phyloP scores from a whole-genome alignment of 2,113 vertebrate species.

The Syngnathoides biaculeatus region DNA sequence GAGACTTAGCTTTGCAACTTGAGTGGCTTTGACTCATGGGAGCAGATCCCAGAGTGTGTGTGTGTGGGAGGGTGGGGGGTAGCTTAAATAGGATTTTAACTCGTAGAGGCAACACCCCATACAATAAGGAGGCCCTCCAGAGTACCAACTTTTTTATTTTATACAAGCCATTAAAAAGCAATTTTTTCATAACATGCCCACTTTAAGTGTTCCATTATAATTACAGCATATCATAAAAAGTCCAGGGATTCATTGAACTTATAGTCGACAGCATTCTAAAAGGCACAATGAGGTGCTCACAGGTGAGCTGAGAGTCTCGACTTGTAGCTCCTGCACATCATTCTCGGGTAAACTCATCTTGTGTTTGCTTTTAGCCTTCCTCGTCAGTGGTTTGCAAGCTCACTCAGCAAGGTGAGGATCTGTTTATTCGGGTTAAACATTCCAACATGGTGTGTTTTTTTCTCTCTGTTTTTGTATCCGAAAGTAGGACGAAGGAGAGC shows the following conservation, averaged over 20 bases:
- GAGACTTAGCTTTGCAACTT: no score
- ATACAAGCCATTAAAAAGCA: no score
- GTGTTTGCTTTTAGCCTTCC: neutral
- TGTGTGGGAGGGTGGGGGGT: no score
- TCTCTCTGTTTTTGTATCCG: neutral
- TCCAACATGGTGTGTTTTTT: neutral
- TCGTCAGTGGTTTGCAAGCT: neutral
- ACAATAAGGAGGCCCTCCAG: neutral
- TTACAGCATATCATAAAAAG: neutral
- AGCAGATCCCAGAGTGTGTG: no score
- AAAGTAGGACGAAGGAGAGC: no score
- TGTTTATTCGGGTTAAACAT: neutral
- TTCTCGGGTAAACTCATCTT: neutral
- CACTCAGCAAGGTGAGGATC: neutral
- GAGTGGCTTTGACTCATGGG: no score
- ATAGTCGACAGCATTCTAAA: neutral
- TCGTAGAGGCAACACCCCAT: no score
- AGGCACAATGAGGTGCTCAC: neutral
- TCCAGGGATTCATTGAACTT: neutral
- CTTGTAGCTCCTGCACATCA: neutral
- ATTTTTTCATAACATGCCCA: no score
- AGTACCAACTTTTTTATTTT: no score
- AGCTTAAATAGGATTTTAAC: no score
- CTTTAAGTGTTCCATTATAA: no score
- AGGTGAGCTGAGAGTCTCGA: neutral